phyloP scores from a whole-genome alignment of 2,113 vertebrate genomes.

The Telmatochromis sp. region DNA sequence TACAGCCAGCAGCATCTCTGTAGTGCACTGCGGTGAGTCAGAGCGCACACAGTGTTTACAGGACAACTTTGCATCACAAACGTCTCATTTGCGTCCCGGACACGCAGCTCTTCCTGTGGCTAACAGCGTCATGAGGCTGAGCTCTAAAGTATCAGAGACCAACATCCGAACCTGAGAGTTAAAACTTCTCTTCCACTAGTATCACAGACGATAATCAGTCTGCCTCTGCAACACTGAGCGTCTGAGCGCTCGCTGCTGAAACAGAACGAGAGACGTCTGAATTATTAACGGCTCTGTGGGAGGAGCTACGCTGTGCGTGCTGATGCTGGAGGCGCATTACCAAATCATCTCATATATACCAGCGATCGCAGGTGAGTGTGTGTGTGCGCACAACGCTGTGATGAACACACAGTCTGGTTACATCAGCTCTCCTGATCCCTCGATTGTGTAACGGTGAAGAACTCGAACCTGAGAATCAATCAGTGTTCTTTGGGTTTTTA shows the following conservation, averaged over 20 bases:
- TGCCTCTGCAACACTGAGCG: not conserved
- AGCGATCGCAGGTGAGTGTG: not conserved
- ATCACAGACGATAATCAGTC: rapidly evolving
- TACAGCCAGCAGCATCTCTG: not conserved
- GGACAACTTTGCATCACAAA: not conserved
- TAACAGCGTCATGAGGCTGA: not conserved
- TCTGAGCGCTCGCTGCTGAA: not conserved
- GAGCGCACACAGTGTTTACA: not conserved
- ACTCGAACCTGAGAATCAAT: not conserved
- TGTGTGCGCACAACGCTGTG: not conserved
- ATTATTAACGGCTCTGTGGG: slow-evolving; percentile 29
- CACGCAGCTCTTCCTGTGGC: not conserved
- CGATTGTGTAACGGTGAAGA: not conserved
- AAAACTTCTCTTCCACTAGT: not conserved
- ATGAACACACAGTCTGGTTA: not conserved
- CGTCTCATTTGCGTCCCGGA: not conserved
- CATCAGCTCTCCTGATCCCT: not conserved
- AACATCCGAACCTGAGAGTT: not conserved
- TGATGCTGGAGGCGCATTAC: not conserved
- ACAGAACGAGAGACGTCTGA: not conserved
- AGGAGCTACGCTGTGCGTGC: not conserved
- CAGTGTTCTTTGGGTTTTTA: not conserved
- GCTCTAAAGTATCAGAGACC: not conserved
- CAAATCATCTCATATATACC: rapidly evolving
- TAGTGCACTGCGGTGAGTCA: not conserved